Conservation (phyloP, 2,888 invertebrate species). For the Auanema freiburgensis region DNA sequence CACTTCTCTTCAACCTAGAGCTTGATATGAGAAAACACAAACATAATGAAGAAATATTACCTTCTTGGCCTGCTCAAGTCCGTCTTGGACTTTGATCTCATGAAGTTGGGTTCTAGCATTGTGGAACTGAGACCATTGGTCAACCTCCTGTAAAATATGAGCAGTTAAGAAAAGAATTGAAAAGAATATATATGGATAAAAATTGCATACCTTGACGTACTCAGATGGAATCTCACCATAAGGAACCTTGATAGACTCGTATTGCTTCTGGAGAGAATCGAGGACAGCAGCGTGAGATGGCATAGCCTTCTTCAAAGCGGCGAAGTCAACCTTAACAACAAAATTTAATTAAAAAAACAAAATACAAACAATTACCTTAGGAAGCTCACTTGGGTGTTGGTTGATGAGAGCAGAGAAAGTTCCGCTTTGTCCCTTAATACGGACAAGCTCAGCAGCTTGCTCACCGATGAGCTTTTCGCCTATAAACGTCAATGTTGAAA, state of each 20-base stretch:
- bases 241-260: conserved; percentile 61
- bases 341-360: background rate
- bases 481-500: conserved; percentile 1
- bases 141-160: conserved; percentile 43
- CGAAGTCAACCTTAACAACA: conserved; percentile 53
- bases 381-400: conserved; percentile 59
- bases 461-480: conserved; percentile 36
- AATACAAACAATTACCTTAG: conserved; percentile 36
- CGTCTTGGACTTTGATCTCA: conserved; percentile 58
- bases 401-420: conserved; percentile 54
- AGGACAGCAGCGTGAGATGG: conserved; percentile 58
- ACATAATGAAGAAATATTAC: conserved; percentile 17
- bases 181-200: conserved; percentile 8
- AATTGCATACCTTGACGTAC: conserved; percentile 36
- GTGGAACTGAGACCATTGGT: conserved; percentile 60
- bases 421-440: conserved; percentile 59
- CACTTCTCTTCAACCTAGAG: conserved; percentile 60
- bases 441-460: conserved; percentile 56
- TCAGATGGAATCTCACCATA: conserved; percentile 60
- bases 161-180: background rate
- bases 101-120: conserved; percentile 57
- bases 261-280: conserved; percentile 63
- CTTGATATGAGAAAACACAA: too few relatives aligned
- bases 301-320: conserved; percentile 61
- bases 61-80: conserved; percentile 61